A percentile compares a stretch with the other conserved stretches of the same genome.
Evolutionary conservation across 1,140 invertebrate species (phyloP).

Genomic region (Delia radicum): DNA sequence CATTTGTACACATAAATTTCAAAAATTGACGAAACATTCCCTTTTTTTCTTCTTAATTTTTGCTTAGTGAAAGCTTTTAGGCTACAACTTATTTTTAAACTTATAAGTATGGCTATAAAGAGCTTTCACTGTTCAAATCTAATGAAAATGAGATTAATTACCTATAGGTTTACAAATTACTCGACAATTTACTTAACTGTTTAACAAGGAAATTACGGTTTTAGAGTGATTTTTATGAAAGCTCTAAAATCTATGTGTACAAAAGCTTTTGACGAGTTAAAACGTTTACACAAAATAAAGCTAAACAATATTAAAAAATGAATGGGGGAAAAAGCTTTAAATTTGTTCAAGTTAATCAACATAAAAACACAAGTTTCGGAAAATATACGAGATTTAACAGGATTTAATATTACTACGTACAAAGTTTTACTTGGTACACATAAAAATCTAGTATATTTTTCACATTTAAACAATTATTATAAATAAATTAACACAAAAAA

Average conservation of each 20-base stretch:
- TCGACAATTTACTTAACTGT: background rate
- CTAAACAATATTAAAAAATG: background rate
- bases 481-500: background rate
- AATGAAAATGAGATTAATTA: background rate
- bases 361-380: background rate
- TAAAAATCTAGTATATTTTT: background rate
- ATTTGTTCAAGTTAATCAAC: background rate
- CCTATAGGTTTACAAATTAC: background rate
- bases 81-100: too few species aligned
- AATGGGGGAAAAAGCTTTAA: background rate
- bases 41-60: too few species aligned
- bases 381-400: background rate
- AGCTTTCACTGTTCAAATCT: too few species aligned
- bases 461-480: background rate
- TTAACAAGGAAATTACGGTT: background rate
- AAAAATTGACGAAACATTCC: background rate
- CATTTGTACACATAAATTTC: slow-evolving; percentile 1
- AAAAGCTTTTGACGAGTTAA: background rate
- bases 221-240: background rate
- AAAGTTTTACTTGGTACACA: background rate
- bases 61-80: too few species aligned
- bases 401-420: background rate
- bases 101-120: too few species aligned
- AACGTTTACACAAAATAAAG: background rate
- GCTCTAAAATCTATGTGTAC: slow-evolving; percentile 4